A percentile compares a stretch with the other conserved stretches of the same genome.
These are phyloP conservation scores for Ernsta delagoae DNA, from an alignment of 2,888 invertebrate genomes.

Conservation along the genomic window DNA sequence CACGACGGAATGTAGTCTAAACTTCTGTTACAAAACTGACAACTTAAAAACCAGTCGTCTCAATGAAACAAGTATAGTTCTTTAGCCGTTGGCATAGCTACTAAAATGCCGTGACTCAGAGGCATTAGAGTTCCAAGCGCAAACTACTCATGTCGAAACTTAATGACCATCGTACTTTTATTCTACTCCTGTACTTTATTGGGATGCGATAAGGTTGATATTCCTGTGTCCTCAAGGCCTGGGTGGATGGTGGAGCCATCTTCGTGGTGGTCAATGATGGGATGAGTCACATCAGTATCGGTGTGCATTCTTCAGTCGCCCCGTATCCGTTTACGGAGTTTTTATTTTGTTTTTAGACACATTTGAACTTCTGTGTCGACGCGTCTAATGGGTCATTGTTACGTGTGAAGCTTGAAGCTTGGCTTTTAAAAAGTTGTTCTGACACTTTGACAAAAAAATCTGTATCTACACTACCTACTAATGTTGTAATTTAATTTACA, in stretches of 20 bases:
- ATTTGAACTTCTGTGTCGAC: conserved; percentile 61
- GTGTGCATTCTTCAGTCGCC: conserved; percentile 64
- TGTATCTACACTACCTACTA: no score
- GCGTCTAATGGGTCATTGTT: conserved; percentile 39
- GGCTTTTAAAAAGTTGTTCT: conserved; percentile 18
- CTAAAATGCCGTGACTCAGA: conserved; percentile 5
- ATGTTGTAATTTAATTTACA: no score
- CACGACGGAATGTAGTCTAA: conserved; percentile 74
- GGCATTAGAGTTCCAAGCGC: conserved; percentile 12
- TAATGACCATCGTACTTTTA: conserved; percentile 48
- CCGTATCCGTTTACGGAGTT: conserved; percentile 69
- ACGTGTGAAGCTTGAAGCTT: conserved; percentile 19
- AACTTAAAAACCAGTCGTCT: conserved; percentile 18
- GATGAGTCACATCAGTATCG: conserved; percentile 75
- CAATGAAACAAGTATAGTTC: conserved; percentile 14
- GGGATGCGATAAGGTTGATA: conserved; percentile 44
- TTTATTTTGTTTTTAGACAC: conserved; percentile 62
- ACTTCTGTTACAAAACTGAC: conserved; percentile 58
- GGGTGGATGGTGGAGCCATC: conserved; percentile 45
- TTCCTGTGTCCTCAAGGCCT: conserved; percentile 47
- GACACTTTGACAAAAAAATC: not conserved
- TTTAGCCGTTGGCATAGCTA: not conserved
- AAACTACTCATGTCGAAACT: conserved; percentile 11
- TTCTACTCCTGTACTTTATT: conserved; percentile 47
- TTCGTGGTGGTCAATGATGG: conserved; percentile 75